Percentiles rank a stretch among this genome's conserved stretches.
phyloP scores from a whole-genome alignment of 2,888 invertebrate genomes.

The Sphecodes monilicornis region DNA sequence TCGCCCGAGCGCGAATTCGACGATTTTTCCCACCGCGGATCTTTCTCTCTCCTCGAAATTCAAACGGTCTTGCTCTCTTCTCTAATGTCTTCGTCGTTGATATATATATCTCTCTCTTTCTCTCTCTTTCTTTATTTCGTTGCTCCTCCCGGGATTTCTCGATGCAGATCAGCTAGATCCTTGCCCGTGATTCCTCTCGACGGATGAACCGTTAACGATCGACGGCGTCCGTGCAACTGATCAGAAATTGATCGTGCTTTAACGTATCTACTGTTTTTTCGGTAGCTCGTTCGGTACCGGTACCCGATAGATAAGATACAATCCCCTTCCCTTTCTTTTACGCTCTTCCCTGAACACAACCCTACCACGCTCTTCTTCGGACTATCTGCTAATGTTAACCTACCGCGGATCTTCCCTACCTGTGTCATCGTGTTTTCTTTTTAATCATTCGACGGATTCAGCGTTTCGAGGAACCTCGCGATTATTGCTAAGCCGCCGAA shows the following conservation, averaged over 20 bases:
- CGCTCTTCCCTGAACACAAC: neutral
- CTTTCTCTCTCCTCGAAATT: neutral
- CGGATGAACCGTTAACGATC: constrained; percentile 44
- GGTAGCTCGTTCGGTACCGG: constrained; percentile 52
- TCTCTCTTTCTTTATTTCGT: neutral
- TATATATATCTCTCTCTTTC: neutral
- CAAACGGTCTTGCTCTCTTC: neutral
- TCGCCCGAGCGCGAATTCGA: constrained; percentile 60
- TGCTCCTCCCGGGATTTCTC: neutral
- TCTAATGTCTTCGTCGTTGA: neutral
- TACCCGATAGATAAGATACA: constrained; percentile 69
- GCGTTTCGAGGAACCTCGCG: neutral
- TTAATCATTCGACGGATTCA: neutral
- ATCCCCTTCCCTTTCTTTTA: constrained; percentile 11
- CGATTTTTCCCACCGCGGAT: constrained; percentile 50
- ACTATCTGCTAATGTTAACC: neutral
- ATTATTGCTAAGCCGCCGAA: neutral
- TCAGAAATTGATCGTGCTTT: constrained; percentile 63
- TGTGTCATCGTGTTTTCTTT: neutral
- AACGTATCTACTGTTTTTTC: constrained; percentile 59
- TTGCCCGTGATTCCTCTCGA: neutral
- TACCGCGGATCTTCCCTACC: neutral
- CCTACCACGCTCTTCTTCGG: neutral
- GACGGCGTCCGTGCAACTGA: constrained; percentile 57
- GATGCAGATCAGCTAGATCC: neutral